Base-by-base conservation (phyloP, 1,140 invertebrate species). In the Palaemon carinicauda region DNA sequence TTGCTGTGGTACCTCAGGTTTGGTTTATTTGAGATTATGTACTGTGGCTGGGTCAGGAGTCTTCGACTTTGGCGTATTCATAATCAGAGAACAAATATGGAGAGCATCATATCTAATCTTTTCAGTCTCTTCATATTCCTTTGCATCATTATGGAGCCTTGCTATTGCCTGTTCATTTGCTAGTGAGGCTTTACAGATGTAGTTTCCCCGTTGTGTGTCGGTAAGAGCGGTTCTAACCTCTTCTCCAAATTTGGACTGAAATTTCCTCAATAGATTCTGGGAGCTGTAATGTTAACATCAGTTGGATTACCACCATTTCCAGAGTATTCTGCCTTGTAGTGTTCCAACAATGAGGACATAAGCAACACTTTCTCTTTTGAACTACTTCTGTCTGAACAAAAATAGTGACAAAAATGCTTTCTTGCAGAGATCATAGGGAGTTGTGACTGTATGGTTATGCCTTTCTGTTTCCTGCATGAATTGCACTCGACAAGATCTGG, bases 21-120 rank as follows among this genome's bases (percentile, higher is more conserved):
- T 21, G n/a, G 71, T 73, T 73, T 73, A 4, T 73, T 73, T 73
- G 21, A 73, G 31, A 73, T 73, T 73, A 4, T 73, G 71, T 17
- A 73, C 71, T 73, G 71, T 73, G 71, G 71, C 71, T 17, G 71
- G 71, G 71, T 73, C n/a, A 73, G 71, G 71, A 27, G 71, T 73
- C 71, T 73, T 73, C n/a, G 71, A 7, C 71, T 73, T 73, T 73
- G 71, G 71, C 71, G 24, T 73, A 17, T 73, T 73, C 71, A 73
- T 73, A 21, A 73, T 73, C 71, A 9, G 71, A 73, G 71, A 73
- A 5, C n/a, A 21, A 73, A 73, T 4, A 73, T 73, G 71, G 71
- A 73, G 71, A 21, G 71, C 71, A 73, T 4, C 71, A 31, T 73
- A 73, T 73, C 71, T 73, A 29, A 73, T 73, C 4, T 73, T 73